phyloP scores from a whole-genome alignment of 2,888 invertebrate species.

The Prostheceraeus crozeri region DNA sequence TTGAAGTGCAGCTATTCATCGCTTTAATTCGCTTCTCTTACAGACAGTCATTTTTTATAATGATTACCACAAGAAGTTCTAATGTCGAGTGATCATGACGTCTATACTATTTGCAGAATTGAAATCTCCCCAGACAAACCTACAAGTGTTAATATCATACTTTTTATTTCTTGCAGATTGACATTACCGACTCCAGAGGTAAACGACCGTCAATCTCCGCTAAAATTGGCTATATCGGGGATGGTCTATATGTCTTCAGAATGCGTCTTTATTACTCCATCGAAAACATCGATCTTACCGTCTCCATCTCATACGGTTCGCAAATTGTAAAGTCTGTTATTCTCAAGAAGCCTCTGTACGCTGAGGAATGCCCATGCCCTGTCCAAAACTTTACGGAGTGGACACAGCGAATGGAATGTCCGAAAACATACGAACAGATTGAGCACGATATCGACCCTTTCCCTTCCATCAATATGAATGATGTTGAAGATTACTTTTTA shows the following conservation, averaged over 20 bases:
- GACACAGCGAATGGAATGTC: constrained; percentile 62
- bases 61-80: no score
- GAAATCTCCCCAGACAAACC: no score
- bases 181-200: neutral
- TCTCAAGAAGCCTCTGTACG: constrained; percentile 64
- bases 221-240: no score
- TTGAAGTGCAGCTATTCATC: no score
- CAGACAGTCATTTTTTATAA: no score
- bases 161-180: neutral
- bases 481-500: constrained; percentile 64
- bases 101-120: no score
- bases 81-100: no score
- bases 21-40: no score
- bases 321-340: constrained; percentile 5
- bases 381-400: constrained; percentile 63
- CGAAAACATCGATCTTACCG: constrained; percentile 4
- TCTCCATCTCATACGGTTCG: neutral
- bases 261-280: constrained; percentile 66
- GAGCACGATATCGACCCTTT: constrained; percentile 67
- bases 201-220: no score
- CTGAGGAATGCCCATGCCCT: constrained; percentile 80
- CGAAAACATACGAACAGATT: constrained; percentile 64
- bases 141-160: no score
- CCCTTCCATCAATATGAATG: constrained; percentile 65
- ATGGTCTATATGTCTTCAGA: constrained; percentile 72